A percentile compares a stretch with the other conserved stretches of the same genome.
These are phyloP conservation scores for Onthophagus taurus DNA, from an alignment of 1,140 invertebrate genomes.

Conservation along the genomic window DNA sequence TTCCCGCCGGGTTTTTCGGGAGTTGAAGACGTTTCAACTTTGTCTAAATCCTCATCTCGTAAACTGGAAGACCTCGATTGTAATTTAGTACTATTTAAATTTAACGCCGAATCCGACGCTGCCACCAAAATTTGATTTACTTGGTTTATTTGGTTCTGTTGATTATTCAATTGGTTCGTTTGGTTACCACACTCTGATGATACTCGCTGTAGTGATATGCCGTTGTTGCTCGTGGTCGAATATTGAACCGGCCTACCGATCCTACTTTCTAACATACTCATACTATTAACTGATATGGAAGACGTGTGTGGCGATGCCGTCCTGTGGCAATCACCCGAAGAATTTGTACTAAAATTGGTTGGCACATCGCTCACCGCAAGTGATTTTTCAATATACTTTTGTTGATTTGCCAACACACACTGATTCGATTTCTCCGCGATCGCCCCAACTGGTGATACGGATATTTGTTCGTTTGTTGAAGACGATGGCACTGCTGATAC, in stretches of 20 bases:
- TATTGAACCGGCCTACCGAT: too few species aligned
- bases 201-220: too few species aligned
- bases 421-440: neutral
- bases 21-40: neutral
- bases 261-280: too few species aligned
- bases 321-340: too few species aligned
- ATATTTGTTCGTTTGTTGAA: slow-evolving; percentile 17
- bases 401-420: slow-evolving; percentile 3
- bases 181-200: neutral
- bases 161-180: slow-evolving; percentile 5
- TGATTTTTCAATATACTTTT: neutral
- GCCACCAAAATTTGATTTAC: too few species aligned
- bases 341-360: too few species aligned
- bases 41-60: neutral
- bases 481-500: slow-evolving; percentile 18
- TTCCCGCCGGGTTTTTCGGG: slow-evolving; percentile 36
- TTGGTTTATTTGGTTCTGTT: slow-evolving; percentile 7
- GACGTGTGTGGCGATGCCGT: too few species aligned
- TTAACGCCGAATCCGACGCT: neutral
- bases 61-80: neutral
- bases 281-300: too few species aligned
- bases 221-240: too few species aligned
- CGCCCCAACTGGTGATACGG: neutral
- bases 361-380: neutral
- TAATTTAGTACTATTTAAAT: neutral